Conservation (phyloP, 2,797 vertebrate species). For the Hafferia zeledoni region DNA sequence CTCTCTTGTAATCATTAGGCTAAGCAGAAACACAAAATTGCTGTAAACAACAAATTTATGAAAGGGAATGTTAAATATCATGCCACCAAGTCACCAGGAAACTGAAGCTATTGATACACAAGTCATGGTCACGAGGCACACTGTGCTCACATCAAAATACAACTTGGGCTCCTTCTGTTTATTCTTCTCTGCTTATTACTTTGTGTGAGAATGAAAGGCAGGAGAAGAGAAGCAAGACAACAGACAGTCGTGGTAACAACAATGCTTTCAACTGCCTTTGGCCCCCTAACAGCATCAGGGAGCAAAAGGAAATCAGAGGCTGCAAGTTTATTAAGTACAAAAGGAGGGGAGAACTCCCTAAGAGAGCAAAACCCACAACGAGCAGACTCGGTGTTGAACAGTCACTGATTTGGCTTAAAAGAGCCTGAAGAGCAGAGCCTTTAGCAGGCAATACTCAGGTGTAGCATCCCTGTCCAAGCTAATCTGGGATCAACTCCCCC, state of each 20-base stretch:
- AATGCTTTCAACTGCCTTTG: conserved; percentile 58
- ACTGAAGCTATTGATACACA: not conserved
- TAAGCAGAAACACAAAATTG: conserved; percentile 17
- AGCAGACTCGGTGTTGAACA: not conserved
- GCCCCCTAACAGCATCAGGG: conserved; percentile 29
- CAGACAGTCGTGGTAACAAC: conserved; percentile 19
- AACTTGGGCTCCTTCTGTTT: conserved; percentile 53
- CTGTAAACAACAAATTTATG: conserved; percentile 37
- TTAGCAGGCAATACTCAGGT: not conserved
- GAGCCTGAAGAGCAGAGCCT: not conserved
- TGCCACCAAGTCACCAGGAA: conserved; percentile 63
- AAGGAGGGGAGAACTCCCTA: conserved; percentile 6
- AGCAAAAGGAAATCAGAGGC: conserved; percentile 29
- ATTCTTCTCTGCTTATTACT: conserved; percentile 17
- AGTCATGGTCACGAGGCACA: conserved; percentile 54
- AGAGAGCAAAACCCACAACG: not conserved
- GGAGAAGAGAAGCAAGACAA: conserved; percentile 6
- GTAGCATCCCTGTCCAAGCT: not conserved
- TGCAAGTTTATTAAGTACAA: conserved; percentile 53
- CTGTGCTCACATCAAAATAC: conserved; percentile 34
- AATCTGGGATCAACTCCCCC: not conserved
- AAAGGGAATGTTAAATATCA: conserved; percentile 53
- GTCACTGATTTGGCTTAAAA: not conserved
- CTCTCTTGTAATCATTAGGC: conserved; percentile 34
- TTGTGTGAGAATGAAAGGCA: conserved; percentile 55